Conservation (phyloP, 2,113 vertebrate species). For the Sorex araneus region DNA sequence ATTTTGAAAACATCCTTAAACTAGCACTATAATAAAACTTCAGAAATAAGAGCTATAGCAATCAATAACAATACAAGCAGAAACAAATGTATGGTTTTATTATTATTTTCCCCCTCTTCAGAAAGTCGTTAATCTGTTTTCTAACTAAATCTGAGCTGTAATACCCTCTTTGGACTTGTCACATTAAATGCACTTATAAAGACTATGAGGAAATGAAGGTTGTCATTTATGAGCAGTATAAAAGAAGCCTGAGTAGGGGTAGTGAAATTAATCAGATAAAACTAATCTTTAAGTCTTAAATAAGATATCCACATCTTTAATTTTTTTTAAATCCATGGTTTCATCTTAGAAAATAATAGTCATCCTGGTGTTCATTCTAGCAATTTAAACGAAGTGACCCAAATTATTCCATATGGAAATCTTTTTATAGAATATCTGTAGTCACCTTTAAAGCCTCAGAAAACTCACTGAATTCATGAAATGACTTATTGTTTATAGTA, state of each 20-base stretch:
- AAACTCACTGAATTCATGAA: conserved; percentile 45
- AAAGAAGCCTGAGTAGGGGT: background rate
- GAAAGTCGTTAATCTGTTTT: conserved; percentile 27
- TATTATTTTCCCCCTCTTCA: conserved; percentile 3
- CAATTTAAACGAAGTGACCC: conserved; percentile 17
- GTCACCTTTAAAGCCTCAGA: background rate
- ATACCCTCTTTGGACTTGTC: background rate
- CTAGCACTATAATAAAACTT: background rate
- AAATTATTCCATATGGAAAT: conserved; percentile 26
- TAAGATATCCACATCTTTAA: background rate
- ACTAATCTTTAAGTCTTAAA: conserved; percentile 26
- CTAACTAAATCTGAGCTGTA: conserved; percentile 31
- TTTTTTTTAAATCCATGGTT: background rate
- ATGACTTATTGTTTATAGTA: background rate
- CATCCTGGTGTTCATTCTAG: background rate
- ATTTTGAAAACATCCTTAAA: background rate
- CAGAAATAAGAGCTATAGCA: background rate
- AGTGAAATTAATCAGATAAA: background rate
- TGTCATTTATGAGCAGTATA: background rate
- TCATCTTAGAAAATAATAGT: conserved; percentile 21
- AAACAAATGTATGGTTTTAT: background rate
- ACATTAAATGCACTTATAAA: conserved; percentile 15
- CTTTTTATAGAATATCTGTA: background rate
- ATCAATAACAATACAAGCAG: conserved; percentile 20
- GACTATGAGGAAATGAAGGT: background rate